phyloP scores from a whole-genome alignment of 1,140 invertebrate species.

The Melanaphis sacchari region DNA sequence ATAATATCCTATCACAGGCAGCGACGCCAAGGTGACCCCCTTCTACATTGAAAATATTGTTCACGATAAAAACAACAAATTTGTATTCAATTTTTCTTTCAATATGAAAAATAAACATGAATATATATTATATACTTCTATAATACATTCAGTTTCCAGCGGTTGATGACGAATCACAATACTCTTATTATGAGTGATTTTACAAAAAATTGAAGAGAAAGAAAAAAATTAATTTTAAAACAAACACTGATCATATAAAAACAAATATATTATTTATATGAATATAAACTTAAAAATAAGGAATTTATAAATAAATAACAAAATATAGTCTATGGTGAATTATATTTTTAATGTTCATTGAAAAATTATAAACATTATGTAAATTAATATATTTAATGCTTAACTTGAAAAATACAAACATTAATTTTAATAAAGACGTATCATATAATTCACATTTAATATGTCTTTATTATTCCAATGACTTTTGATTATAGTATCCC shows the following conservation, averaged over 20 bases:
- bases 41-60: not conserved
- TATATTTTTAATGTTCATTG: not conserved
- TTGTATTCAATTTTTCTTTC: not conserved
- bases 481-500: not conserved
- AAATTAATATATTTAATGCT: not conserved
- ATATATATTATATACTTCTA: not conserved
- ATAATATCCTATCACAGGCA: not conserved
- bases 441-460: not conserved
- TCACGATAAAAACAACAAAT: not conserved
- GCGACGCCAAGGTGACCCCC: not conserved
- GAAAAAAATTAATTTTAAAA: not conserved
- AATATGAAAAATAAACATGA: not conserved
- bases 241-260: too few species aligned
- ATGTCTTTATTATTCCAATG: not conserved
- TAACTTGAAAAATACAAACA: not conserved
- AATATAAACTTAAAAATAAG: not conserved
- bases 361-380: not conserved
- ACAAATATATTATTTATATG: too few species aligned
- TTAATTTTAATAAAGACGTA: not conserved
- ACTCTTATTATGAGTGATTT: not conserved
- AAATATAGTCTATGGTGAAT: not conserved
- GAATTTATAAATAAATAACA: not conserved
- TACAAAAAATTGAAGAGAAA: not conserved
- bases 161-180: not conserved
- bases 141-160: not conserved